Percentiles rank a stretch among this genome's conserved stretches.
phyloP scores from a whole-genome alignment of 2,888 invertebrate species.

The Muscina levida region DNA sequence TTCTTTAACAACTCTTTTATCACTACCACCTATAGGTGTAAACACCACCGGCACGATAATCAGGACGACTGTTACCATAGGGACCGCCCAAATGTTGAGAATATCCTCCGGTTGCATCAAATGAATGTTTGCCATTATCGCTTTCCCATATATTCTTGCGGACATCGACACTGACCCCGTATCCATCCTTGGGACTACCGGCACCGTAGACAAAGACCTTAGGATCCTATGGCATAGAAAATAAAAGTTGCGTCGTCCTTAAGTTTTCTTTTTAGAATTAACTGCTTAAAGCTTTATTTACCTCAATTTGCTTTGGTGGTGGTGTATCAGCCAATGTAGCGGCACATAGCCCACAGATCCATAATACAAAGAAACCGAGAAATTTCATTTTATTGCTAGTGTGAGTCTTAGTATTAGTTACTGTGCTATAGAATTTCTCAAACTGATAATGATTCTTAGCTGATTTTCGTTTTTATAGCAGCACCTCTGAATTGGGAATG shows the following conservation, averaged over 20 bases:
- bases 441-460: not conserved
- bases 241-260: too few species aligned
- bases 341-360: not conserved
- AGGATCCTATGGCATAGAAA: conserved; percentile 31
- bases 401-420: not conserved
- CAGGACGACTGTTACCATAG: conserved; percentile 72
- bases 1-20: too few species aligned
- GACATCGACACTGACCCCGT: conserved; percentile 69
- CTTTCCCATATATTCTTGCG: conserved; percentile 75
- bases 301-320: not conserved
- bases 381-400: conserved; percentile 5
- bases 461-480: too few species aligned
- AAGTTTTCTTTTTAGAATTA: too few species aligned
- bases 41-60: conserved; percentile 67
- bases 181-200: conserved; percentile 69
- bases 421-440: not conserved
- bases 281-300: not conserved
- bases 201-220: conserved; percentile 71
- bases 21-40: conserved; percentile 65
- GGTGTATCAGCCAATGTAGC: not conserved
- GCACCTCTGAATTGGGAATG: too few species aligned
- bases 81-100: conserved; percentile 76
- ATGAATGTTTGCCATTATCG: conserved; percentile 71
- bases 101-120: conserved; percentile 73
- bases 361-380: not conserved